phyloP scores from a whole-genome alignment of 2,888 invertebrate genomes.

The Parasteatoda lunata region DNA sequence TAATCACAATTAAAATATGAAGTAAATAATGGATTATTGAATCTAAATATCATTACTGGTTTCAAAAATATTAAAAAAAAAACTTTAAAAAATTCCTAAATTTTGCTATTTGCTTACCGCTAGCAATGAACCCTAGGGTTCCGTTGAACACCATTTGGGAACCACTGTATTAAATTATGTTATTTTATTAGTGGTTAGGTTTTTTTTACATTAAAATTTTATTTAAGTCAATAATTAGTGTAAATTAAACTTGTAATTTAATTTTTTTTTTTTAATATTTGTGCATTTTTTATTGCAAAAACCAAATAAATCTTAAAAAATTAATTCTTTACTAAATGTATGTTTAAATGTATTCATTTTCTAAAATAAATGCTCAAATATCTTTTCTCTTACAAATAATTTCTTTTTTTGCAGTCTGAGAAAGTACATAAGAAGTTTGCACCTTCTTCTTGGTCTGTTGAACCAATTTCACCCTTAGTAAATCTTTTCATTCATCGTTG shows the following conservation, averaged over 20 bases:
- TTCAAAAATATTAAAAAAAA: too few species aligned
- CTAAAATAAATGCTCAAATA: neutral
- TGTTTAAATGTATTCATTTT: neutral
- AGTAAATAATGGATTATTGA: too few species aligned
- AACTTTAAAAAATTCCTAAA: too few species aligned
- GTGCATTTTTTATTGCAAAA: neutral
- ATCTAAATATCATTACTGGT: too few species aligned
- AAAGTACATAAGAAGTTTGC: slow-evolving; percentile 45
- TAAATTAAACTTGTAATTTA: neutral
- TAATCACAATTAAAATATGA: too few species aligned
- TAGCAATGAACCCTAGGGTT: too few species aligned
- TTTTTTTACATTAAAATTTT: neutral
- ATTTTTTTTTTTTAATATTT: neutral
- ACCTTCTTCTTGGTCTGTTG: slow-evolving; percentile 24
- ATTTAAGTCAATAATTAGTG: neutral
- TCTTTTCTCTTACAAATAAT: neutral
- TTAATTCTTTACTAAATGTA: neutral
- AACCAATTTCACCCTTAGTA: slow-evolving; percentile 34
- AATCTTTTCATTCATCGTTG: slow-evolving; percentile 57
- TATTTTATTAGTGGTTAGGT: neutral
- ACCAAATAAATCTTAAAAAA: too few species aligned
- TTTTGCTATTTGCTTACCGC: too few species aligned
- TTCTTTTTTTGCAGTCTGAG: slow-evolving; percentile 38
- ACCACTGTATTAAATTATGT: neutral
- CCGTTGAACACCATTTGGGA: too few species aligned